Conservation (phyloP, 1,140 invertebrate species). For the Zaprionus kolodkinae region DNA sequence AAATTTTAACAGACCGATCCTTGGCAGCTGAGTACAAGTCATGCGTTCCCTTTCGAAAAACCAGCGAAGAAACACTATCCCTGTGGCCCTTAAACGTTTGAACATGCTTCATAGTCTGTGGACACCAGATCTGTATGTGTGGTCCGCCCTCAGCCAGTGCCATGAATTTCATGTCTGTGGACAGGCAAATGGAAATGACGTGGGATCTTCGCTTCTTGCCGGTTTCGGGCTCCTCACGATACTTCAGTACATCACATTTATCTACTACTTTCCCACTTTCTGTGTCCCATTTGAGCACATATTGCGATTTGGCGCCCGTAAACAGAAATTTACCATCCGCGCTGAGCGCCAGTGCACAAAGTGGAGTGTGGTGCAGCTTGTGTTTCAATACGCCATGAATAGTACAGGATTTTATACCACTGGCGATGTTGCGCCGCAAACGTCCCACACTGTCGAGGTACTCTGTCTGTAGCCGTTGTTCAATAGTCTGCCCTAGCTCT, state of each 20-base stretch:
- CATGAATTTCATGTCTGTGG: slow-evolving; percentile 93
- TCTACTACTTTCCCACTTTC: slow-evolving; percentile 78
- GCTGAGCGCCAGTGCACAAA: slow-evolving; percentile 93
- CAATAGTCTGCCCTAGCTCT: slow-evolving; percentile 89
- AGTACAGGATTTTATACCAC: slow-evolving; percentile 86
- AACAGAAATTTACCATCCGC: slow-evolving; percentile 90
- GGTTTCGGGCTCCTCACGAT: slow-evolving; percentile 85
- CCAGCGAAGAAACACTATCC: slow-evolving; percentile 90
- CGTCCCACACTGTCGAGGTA: slow-evolving; percentile 93
- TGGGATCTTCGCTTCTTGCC: slow-evolving; percentile 84
- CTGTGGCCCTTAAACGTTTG: slow-evolving; percentile 93
- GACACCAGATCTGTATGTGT: slow-evolving; percentile 94
- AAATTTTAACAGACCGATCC: slow-evolving; percentile 95
- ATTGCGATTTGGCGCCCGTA: slow-evolving; percentile 94
- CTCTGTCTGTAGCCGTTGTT: slow-evolving; percentile 91
- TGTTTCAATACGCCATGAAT: slow-evolving; percentile 86
- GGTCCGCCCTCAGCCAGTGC: slow-evolving; percentile 91
- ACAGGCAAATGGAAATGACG: slow-evolving; percentile 91
- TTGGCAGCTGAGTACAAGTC: slow-evolving; percentile 93
- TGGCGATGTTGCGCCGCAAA: slow-evolving; percentile 90
- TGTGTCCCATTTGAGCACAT: slow-evolving; percentile 92
- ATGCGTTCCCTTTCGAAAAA: slow-evolving; percentile 94
- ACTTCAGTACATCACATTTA: slow-evolving; percentile 80
- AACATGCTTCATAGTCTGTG: slow-evolving; percentile 89
- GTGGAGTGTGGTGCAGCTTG: slow-evolving; percentile 90